Evolutionary conservation across 2,888 invertebrate genomes (phyloP).

Genomic region (Idaea straminata): DNA sequence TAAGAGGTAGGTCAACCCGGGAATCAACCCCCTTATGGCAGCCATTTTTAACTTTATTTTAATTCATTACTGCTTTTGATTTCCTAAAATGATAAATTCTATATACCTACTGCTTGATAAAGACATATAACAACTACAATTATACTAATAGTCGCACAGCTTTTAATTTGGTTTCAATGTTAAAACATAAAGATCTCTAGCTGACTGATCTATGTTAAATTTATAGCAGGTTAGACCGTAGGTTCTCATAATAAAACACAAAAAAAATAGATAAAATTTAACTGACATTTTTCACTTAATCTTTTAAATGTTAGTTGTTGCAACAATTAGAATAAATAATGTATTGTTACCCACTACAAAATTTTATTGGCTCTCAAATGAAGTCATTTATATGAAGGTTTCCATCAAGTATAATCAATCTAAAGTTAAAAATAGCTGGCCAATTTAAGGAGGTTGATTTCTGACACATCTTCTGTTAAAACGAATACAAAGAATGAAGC

Average conservation of each 20-base stretch:
- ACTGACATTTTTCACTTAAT: neutral
- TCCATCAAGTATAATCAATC: neutral
- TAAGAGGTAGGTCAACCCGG: no score
- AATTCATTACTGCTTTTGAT: no score
- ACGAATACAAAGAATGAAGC: no score
- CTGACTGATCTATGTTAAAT: neutral
- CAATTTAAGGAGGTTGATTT: no score
- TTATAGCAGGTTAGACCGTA: neutral
- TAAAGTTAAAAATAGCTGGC: no score
- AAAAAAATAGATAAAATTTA: neutral
- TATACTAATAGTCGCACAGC: neutral
- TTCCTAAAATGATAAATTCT: no score
- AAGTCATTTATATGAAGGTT: neutral
- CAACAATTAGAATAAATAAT: neutral
- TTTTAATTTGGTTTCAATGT: no score
- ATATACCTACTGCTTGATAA: neutral
- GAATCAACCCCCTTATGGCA: no score
- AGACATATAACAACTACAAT: neutral
- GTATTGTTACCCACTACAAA: neutral
- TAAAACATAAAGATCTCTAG: neutral
- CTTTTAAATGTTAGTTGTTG: neutral
- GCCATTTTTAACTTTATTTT: no score
- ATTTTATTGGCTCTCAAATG: neutral
- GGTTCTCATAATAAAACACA: neutral
- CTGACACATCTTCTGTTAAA: no score